Evolutionary conservation across 2,888 invertebrate species (phyloP), one percentile per base, ranked within the genome.

Genomic region (Clepsis dumicolana): DNA sequence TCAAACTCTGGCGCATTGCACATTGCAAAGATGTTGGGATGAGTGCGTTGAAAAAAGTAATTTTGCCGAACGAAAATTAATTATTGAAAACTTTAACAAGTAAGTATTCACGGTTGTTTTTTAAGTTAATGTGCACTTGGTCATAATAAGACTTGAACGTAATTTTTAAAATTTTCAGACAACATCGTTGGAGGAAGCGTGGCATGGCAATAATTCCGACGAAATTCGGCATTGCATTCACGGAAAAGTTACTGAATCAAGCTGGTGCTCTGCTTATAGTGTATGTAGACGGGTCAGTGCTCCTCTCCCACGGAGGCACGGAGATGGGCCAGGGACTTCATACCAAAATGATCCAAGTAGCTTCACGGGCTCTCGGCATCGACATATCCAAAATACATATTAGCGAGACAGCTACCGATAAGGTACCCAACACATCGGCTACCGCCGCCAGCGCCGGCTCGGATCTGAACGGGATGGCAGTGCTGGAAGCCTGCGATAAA

Each of bases 241-340:
- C 96, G 0, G 95, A 95, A 8, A 89, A 94, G 71, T 95, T 96
- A 79, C 85, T 98, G 29, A 98, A 98, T 84, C 98, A 98, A 93
- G 96, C 96, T 1, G 98, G 98, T 7, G 98, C 98, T 0, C 90
- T 99, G 64, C 94, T 99, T 1, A 95, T 97, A 50, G 94, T 98
- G n/a, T 98, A 99, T 82, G 94, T 94, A 0, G 97, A 98, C 86
- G 98, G 98, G 0, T 98, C 98, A 0, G 97, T 99, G 2, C 93
- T 99, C 12, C 78, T 99, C 18, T 95, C 96, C 0, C 98, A 98
- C 83, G 98, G 98, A 35, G 99, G 98, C n/a, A 96, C 97, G 8
- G 99, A 99, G 94, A 99, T 99, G 97, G 99, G 99, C 0, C 99
- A 99, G 91, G 99, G 99, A 1, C 92, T 99, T 4, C 97, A 98